phyloP scores from a whole-genome alignment of 2,113 vertebrate species.

The Meriones unguiculatus region DNA sequence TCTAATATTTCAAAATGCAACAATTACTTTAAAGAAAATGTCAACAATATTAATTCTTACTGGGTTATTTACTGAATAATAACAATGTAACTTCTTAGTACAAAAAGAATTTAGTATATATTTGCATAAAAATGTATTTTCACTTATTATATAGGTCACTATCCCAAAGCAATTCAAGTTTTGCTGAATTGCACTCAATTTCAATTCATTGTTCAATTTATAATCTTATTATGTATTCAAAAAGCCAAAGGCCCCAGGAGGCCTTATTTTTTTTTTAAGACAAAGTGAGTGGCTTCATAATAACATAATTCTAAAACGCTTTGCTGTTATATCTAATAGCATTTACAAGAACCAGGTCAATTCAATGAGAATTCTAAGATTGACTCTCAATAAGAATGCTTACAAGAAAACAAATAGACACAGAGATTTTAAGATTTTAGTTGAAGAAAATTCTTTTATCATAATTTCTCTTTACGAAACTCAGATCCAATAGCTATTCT shows the following conservation, averaged over 20 bases:
- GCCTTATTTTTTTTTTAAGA: neutral
- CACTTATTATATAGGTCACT: neutral
- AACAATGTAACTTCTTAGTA: neutral
- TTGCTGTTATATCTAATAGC: neutral
- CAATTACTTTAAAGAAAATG: constrained; percentile 18
- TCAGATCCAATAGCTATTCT: neutral
- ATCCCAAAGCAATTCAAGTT: neutral
- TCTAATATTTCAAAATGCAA: neutral
- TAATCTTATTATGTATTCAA: neutral
- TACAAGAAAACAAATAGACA: neutral
- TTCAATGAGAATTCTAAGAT: neutral
- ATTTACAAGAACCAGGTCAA: neutral
- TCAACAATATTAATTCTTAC: neutral
- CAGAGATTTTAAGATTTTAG: too few species aligned
- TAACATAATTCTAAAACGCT: neutral
- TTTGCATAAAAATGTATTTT: neutral
- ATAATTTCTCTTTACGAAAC: neutral
- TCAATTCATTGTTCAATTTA: neutral
- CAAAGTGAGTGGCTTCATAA: neutral
- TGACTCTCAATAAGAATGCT: neutral
- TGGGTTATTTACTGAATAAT: neutral
- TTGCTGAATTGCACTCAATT: neutral
- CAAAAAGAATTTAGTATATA: neutral
- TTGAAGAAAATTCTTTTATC: neutral
- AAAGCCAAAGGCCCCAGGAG: neutral